Evolutionary conservation across 2,888 invertebrate species (phyloP).

Genomic region (Hemaris fuciformis): DNA sequence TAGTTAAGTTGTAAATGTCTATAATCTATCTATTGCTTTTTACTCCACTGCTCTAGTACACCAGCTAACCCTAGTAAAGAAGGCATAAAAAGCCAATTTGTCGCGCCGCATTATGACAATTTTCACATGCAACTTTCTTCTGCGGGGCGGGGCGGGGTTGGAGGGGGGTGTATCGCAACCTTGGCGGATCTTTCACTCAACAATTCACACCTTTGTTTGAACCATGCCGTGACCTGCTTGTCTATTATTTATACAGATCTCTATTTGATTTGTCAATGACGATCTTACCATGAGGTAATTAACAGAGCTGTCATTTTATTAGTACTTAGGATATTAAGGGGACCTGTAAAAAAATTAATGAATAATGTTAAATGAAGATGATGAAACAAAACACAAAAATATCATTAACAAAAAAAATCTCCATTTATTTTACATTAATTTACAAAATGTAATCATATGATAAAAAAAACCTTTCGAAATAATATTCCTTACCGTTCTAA

Average conservation of each 20-base stretch:
- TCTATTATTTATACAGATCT: slow-evolving; percentile 33
- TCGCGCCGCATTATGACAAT: slow-evolving; percentile 66
- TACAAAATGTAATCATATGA: slow-evolving; percentile 68
- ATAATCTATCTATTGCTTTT: too few relatives aligned
- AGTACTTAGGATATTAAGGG: too few relatives aligned
- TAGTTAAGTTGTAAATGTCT: too few relatives aligned
- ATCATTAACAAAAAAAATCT: slow-evolving; percentile 77
- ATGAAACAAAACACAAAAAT: slow-evolving; percentile 32
- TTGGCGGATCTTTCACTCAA: slow-evolving; percentile 45
- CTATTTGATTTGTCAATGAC: slow-evolving; percentile 12
- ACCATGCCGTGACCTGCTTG: slow-evolving; percentile 28
- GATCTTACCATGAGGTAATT: slow-evolving; percentile 3
- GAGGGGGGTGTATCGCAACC: slow-evolving; percentile 45
- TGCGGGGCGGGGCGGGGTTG: slow-evolving; percentile 37
- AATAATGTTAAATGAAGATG: neutral
- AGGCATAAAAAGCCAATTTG: slow-evolving; percentile 63
- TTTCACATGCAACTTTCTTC: slow-evolving; percentile 81
- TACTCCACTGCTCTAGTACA: neutral
- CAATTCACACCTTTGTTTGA: slow-evolving; percentile 70
- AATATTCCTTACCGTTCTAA: slow-evolving; percentile 10
- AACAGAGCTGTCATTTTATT: neutral
- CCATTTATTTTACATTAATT: slow-evolving; percentile 81
- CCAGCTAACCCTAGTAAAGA: slow-evolving; percentile 21
- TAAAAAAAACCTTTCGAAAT: slow-evolving; percentile 9
- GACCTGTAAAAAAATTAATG: neutral